Base-by-base conservation (phyloP, 2,113 vertebrate genomes). In the Gnathonemus echidnorhynchus region DNA sequence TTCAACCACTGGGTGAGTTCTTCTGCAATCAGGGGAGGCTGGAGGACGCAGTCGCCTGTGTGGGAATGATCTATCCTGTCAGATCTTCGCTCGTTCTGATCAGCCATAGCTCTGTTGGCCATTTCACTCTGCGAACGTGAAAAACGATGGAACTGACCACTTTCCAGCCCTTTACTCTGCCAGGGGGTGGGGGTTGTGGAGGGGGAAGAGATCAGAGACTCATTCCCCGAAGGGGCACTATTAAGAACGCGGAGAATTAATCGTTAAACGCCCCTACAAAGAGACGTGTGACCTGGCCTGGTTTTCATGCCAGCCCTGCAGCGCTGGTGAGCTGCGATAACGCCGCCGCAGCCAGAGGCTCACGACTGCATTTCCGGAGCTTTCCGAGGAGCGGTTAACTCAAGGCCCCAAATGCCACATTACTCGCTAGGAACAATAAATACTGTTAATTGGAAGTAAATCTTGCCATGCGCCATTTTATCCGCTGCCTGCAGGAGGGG, bases 391-490 rank as follows among this genome's bases (percentile, higher is more conserved):
- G 35, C 19, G 1, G 87, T 31, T 13, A 52, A 62, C 45, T 24
- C 35, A 8, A 31, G 35, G 35, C 31, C 27, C 35, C 39, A 46
- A 88, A 39, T 66, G 49, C 53, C 56, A 66, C 56, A 46, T 58
- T 45, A 88, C 49, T 88, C 35, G 39, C 35, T 66, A 42, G 39
- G 53, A 88, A 62, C 87, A 88, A 88, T 88, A 88, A 88, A 88
- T 88, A 66, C 56, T 10, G 87, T 88, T 88, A 58, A 88, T 88
- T 62, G 27, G 24, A 50, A 87, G 86, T 87, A 87, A 87, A 87
- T 87, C 86, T 87, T 35, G 50, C 49, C 86, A 17, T 39, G 11
- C 49, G 7, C 31, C 48, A 52, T 52, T 53, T 53, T 87, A 53
- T 87, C 86, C 86, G 11, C 49, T 13, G 86, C 50, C 49, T 87